Conservation (phyloP, 2,888 invertebrate species). For the Hyposoter dolosus region DNA sequence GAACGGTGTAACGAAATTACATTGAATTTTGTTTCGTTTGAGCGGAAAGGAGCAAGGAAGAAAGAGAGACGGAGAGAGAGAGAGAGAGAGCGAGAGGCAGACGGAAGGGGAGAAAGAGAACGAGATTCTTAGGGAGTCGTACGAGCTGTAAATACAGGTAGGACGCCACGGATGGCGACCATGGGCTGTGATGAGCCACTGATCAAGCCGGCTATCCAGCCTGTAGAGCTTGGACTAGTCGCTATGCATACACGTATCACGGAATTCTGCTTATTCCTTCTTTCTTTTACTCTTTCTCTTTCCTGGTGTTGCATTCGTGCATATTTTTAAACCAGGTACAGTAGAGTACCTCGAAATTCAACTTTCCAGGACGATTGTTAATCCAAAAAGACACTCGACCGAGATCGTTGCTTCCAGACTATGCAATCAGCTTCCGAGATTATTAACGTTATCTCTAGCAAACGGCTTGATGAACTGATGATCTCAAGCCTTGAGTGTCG, state of each 20-base stretch:
- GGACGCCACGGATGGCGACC: conserved; percentile 13
- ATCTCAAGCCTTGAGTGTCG: too few relatives aligned
- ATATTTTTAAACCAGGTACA: background rate
- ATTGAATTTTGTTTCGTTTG: conserved; percentile 67
- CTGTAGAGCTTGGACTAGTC: conserved; percentile 8
- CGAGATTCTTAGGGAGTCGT: conserved; percentile 25
- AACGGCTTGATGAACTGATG: too few relatives aligned
- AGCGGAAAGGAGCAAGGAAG: conserved; percentile 48
- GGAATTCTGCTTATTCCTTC: background rate
- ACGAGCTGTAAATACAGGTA: conserved; percentile 29
- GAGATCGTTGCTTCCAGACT: background rate
- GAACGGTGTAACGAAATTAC: conserved; percentile 66
- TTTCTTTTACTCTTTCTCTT: conserved; percentile 8
- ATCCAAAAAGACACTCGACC: background rate
- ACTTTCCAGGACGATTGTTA: background rate
- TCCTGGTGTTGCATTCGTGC: conserved; percentile 12
- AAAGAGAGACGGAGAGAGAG: conserved; percentile 2
- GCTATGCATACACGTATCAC: conserved; percentile 1
- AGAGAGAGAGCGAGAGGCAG: conserved; percentile 13
- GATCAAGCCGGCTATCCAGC: conserved; percentile 35
- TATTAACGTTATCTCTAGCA: too few relatives aligned
- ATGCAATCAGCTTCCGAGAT: too few relatives aligned
- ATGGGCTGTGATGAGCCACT: conserved; percentile 22
- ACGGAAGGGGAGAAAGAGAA: conserved; percentile 26
- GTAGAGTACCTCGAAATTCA: conserved; percentile 1